Base-by-base conservation (phyloP, 2,797 vertebrate genomes). In the Manis crassicaudata region DNA sequence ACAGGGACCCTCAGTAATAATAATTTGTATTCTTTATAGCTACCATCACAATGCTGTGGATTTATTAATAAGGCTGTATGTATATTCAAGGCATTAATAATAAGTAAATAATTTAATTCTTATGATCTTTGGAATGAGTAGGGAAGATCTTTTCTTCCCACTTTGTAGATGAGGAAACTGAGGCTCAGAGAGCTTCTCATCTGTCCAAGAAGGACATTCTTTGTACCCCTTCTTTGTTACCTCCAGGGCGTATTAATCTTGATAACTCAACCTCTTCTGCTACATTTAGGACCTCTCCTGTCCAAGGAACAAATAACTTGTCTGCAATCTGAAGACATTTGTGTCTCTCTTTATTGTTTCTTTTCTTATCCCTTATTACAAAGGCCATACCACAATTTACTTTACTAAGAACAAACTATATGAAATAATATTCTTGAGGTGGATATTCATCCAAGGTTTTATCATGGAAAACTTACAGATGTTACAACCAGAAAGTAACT, bases 121-220 rank as follows among this genome's bases (percentile, higher is more conserved):
- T 56, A n/a, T 76, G 72, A 56, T 79, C 54, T 83, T 58, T 82
- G 37, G 85, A 50, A 25, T 83, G 16, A 94, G 27, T 77, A 83
- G 9, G 37, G 10, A 0, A 58, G 68, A 76, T 82, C 43, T 25
- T 90, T 82, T 62, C 18, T 62, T 83, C 81, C 37, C 25, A 40
- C 76, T 86, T 90, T 75, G 35, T 75, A 82, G 60, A 63, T 70
- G 12, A 86, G 54, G 68, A 95, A 76, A 86, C 75, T 76, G 75
- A 82, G 62, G 68, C 43, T 63, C 29, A 56, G 67, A 89, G 46
- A 70, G 13, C 3, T 63, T 92, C 11, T 92, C 10, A 58, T 32
- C 56, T 81, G 1, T 86, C 62, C 14, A n/a, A 81, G 62, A 90
- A 81, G 32, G 62, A 40, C 27, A 63, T 37, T 81, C 25, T 88